These are phyloP conservation scores for Tethea ocularis DNA, from an alignment of 2,888 invertebrate species.

Conservation along the genomic window DNA sequence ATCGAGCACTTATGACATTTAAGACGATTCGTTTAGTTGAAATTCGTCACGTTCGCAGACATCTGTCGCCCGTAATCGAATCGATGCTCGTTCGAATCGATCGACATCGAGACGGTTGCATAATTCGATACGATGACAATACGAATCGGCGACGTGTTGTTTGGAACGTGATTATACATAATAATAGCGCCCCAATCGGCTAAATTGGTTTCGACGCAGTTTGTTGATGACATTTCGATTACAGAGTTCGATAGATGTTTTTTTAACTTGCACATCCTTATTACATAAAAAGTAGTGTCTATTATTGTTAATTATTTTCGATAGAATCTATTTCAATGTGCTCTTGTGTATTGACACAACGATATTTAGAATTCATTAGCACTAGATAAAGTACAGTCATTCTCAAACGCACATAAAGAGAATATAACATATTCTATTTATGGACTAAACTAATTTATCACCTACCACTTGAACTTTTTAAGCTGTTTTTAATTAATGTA, in stretches of 20 bases:
- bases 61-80: conserved; percentile 82
- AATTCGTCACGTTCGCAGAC: conserved; percentile 83
- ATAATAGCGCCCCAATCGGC: conserved; percentile 60
- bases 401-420: neutral
- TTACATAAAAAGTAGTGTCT: conserved; percentile 27
- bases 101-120: conserved; percentile 68
- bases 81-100: conserved; percentile 63
- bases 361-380: conserved; percentile 2
- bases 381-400: neutral
- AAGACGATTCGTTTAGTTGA: conserved; percentile 60
- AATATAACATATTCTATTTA: neutral
- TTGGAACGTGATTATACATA: conserved; percentile 72
- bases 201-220: conserved; percentile 62
- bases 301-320: neutral
- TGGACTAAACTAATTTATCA: neutral
- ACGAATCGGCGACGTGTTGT: conserved; percentile 60
- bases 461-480: no score
- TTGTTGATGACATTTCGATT: conserved; percentile 71
- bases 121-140: conserved; percentile 82
- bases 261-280: conserved; percentile 39
- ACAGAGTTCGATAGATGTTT: conserved; percentile 55
- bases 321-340: conserved; percentile 1
- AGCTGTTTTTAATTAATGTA: no score
- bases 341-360: neutral
- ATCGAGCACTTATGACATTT: conserved; percentile 36